A percentile compares a stretch with the other conserved stretches of the same genome.
These are phyloP conservation scores for Microcebus tavaratra DNA, from an alignment of 2,113 vertebrate genomes.

Conservation along the genomic window DNA sequence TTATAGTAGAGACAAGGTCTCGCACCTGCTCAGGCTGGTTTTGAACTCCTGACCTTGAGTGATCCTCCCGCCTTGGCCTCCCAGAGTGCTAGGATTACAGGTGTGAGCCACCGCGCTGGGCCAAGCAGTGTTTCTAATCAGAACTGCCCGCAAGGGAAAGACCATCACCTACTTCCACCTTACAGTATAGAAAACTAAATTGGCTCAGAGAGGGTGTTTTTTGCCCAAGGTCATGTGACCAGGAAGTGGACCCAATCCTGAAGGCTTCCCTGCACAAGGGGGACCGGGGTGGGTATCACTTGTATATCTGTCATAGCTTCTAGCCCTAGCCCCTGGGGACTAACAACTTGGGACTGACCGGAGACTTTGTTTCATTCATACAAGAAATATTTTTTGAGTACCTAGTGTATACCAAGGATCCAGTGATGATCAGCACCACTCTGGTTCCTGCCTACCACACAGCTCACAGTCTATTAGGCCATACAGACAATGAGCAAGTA, in stretches of 20 bases:
- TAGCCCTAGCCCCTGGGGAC: not conserved
- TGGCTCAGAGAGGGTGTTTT: not conserved
- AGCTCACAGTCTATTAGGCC: not conserved
- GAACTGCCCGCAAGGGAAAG: not conserved
- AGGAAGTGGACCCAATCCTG: not conserved
- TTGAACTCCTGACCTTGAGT: too few relatives aligned
- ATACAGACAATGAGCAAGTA: not conserved
- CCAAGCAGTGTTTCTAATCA: not conserved
- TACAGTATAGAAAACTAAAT: not conserved
- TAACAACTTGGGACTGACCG: not conserved
- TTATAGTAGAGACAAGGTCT: too few relatives aligned
- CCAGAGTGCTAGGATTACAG: too few relatives aligned
- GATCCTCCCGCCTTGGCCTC: too few relatives aligned
- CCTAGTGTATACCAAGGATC: not conserved
- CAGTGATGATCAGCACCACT: not conserved
- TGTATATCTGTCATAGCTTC: not conserved
- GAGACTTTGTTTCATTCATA: not conserved
- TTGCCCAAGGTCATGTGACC: not conserved
- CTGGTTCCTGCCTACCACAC: not conserved
- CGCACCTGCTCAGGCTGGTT: too few relatives aligned
- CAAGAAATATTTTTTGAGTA: not conserved
- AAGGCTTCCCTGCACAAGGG: not conserved
- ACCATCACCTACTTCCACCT: not conserved
- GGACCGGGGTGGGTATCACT: not conserved
- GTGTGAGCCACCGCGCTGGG: accelerated